Base-by-base conservation (phyloP, 2,113 vertebrate genomes). In the Peromyscus leucopus region DNA sequence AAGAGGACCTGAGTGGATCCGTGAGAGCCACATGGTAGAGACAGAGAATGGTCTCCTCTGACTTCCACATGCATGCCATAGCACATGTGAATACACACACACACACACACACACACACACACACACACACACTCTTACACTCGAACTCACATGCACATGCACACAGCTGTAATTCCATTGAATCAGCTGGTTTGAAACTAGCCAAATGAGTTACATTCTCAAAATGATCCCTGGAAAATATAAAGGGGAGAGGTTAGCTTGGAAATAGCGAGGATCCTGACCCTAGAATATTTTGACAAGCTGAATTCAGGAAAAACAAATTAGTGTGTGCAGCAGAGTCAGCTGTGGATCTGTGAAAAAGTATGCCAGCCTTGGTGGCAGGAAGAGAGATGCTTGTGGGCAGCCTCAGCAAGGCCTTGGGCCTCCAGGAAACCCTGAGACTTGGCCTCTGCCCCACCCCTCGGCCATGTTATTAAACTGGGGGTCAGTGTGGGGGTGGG, bases 261-360 rank as follows among this genome's bases (percentile, higher is more conserved):
- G 82, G 94, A 97, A 96, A 96, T 75, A 97, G 63, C 26, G 36
- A 96, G 80, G 79, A 69, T 96, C 65, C 48, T 96, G 95, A 94
- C 84, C 90, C 48, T 97, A 90, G 88, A 92, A 89, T 96, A 95
- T 96, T 97, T 89, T 89, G 61, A 97, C 97, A 87, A 94, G 61
- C 91, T 93, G 93, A 42, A 90, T 82, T 95, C 89, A 96, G 82
- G 82, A 94, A 97, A 97, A 97, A 96, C 89, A 92, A 98, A 91
- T 95, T 78, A 91, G 92, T 84, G 65, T 95, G 79, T 90, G 90
- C 51, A 31, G 87, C 76, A 86, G 89, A 87, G 89, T 96, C 96
- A 96, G 79, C 89, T 79, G 42, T 75, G 90, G 92, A 91, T 90
- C 83, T 94, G 83, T 65, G 86, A 78, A 95, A 78, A 95, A 97